Evolutionary conservation across 1,140 invertebrate genomes (phyloP).

Genomic region (Lasioglossum albipes): DNA sequence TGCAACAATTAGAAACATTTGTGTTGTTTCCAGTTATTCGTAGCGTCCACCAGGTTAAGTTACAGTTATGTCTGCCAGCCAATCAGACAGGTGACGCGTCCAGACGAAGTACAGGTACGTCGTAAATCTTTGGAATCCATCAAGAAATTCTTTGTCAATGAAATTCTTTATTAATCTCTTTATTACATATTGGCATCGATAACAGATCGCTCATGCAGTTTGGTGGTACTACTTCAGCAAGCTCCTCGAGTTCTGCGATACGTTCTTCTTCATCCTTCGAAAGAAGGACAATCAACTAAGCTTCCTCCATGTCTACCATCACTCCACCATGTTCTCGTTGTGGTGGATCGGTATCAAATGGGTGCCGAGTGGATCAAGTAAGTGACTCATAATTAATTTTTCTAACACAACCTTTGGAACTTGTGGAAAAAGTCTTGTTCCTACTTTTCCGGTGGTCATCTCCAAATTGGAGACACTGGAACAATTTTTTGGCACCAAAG

Average conservation of each 20-base stretch:
- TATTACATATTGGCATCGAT: neutral
- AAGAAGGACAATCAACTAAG: conserved; percentile 94
- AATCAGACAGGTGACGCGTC: conserved; percentile 88
- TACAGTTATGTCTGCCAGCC: conserved; percentile 96
- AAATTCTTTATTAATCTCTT: too few relatives aligned
- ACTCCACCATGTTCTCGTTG: conserved; percentile 94
- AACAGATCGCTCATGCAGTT: conserved; percentile 93
- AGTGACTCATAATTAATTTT: conserved; percentile 74
- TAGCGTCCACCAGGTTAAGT: conserved; percentile 86
- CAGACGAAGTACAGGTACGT: conserved; percentile 90
- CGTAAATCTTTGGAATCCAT: neutral
- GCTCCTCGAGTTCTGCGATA: conserved; percentile 95
- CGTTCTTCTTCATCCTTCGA: conserved; percentile 93
- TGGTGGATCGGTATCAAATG: conserved; percentile 99
- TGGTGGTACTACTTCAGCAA: conserved; percentile 99
- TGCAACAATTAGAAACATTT: neutral
- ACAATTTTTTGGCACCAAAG: too few relatives aligned
- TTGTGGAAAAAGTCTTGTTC: too few relatives aligned
- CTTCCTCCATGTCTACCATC: conserved; percentile 95
- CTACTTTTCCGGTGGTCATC: too few relatives aligned
- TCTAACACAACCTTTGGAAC: too few relatives aligned
- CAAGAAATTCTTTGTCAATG: too few relatives aligned
- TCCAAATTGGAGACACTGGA: too few relatives aligned
- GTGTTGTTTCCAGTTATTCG: conserved; percentile 83
- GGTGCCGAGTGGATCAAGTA: conserved; percentile 96